Evolutionary conservation across 35 echinoderm and acorn worm species (phyloP), one percentile per base, ranked within the genome.

Genomic region (Apostichopus parvimensis): DNA sequence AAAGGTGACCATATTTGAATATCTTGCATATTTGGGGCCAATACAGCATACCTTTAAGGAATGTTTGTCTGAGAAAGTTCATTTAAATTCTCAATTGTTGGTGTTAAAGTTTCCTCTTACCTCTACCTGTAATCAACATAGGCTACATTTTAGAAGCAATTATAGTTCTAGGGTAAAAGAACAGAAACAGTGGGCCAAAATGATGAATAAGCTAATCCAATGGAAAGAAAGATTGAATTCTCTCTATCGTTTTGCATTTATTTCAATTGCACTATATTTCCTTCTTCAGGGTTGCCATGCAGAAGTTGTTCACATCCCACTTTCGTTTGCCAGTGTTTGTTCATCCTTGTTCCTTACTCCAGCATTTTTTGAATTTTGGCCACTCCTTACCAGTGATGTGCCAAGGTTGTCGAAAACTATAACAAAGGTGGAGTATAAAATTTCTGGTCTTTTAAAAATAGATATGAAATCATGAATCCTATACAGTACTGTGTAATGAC

Each of bases 281-380:
- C 17, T 28, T 84, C 77, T 81, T 59, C 83, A 96, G 95, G 75
- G 87, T 10, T 76, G 80, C 56, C 86, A 89, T 90, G 94, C 94
- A 45, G 91, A 94, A 22, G 97, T 98, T 18, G 57, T 91, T 5
- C 91, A 93, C 71, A 80, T 96, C 56, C 94, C 97, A 28, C 79
- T 98, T 1, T 93, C 93, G 9, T 93, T 87, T 25, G 95, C 95
- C 53, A 94, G 92, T 62, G 45, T 96, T 12, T 94, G 91, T 65
- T 83, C 92, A 8, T 96, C 71, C 58, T 55, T 98, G 12, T 98
- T 98, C 86, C 52, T 95, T 75, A 54, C 80, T 45, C 97, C 97
- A 75, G 45, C 94, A 9, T 94, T 88, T 55, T 92, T 88, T 23
- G 64, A 77, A 64, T 65, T 98, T 8, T 96, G 94, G 65, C 97